Evolutionary conservation across 2,113 vertebrate species (phyloP).

Genomic region (Zootoca vivipara): DNA sequence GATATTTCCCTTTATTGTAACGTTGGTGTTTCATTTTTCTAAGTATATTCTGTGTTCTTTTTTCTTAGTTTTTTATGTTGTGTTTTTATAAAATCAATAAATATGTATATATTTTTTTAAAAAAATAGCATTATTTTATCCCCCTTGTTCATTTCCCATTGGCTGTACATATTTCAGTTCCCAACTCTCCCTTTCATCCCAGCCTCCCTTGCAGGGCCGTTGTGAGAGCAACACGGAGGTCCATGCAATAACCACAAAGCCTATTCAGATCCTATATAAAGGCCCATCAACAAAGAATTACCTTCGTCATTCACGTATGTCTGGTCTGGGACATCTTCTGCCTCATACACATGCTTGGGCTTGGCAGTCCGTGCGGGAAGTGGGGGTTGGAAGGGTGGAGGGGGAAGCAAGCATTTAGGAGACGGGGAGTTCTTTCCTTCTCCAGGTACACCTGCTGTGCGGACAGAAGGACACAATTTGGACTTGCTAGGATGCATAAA

Average conservation of each 20-base stretch:
- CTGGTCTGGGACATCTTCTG: background rate
- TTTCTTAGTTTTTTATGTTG: no score
- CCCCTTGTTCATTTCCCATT: no score
- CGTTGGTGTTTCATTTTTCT: no score
- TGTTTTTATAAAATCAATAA: no score
- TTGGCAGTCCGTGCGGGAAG: fast-evolving
- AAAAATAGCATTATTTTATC: no score
- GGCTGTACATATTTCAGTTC: no score
- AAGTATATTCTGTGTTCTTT: no score
- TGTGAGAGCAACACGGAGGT: background rate
- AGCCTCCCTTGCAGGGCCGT: background rate
- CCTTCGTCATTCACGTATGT: slow-evolving; percentile 7
- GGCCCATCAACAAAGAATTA: background rate
- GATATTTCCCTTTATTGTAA: no score
- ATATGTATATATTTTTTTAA: no score
- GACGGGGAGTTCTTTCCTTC: background rate
- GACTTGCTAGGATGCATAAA: no score
- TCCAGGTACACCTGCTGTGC: background rate
- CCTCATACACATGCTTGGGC: background rate
- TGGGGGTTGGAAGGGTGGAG: background rate
- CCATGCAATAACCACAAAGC: no score
- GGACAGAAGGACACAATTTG: background rate
- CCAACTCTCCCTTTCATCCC: background rate
- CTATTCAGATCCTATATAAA: no score
- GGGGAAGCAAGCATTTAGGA: background rate